A percentile compares a stretch with the other conserved stretches of the same genome.
Evolutionary conservation across 2,888 invertebrate genomes (phyloP).

Genomic region (Brenthis hecate): DNA sequence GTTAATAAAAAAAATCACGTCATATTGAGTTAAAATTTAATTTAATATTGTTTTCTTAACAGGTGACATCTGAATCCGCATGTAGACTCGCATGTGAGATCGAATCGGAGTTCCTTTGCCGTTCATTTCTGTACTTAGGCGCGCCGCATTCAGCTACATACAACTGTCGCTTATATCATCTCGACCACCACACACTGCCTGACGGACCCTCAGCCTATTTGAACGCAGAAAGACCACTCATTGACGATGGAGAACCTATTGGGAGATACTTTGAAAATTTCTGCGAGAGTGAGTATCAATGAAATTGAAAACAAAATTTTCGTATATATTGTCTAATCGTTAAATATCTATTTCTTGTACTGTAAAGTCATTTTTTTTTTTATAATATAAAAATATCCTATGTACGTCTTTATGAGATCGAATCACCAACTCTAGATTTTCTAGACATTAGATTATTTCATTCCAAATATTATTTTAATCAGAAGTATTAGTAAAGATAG

Average conservation of each 20-base stretch:
- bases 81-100: slow-evolving; percentile 95
- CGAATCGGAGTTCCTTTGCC: slow-evolving; percentile 95
- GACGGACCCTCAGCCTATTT: slow-evolving; percentile 96
- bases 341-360: no score
- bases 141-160: slow-evolving; percentile 90
- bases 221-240: slow-evolving; percentile 93
- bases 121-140: slow-evolving; percentile 90
- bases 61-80: slow-evolving; percentile 93
- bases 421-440: no score
- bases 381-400: no score
- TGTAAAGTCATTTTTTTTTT: no score
- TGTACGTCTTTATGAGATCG: no score
- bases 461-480: no score
- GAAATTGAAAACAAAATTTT: not conserved
- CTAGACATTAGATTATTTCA: no score
- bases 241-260: slow-evolving; percentile 94
- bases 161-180: slow-evolving; percentile 95
- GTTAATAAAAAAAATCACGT: not conserved
- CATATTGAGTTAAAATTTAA: not conserved
- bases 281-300: slow-evolving; percentile 89
- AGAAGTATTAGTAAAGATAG: no score
- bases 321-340: no score
- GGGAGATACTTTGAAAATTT: slow-evolving; percentile 95
- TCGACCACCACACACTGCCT: slow-evolving; percentile 95
- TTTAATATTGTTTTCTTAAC: slow-evolving; percentile 16